Percentiles rank a stretch among this genome's conserved stretches.
These are phyloP conservation scores for Semicossyphus pulcher DNA, from an alignment of 2,113 vertebrate species.

Conservation along the genomic window DNA sequence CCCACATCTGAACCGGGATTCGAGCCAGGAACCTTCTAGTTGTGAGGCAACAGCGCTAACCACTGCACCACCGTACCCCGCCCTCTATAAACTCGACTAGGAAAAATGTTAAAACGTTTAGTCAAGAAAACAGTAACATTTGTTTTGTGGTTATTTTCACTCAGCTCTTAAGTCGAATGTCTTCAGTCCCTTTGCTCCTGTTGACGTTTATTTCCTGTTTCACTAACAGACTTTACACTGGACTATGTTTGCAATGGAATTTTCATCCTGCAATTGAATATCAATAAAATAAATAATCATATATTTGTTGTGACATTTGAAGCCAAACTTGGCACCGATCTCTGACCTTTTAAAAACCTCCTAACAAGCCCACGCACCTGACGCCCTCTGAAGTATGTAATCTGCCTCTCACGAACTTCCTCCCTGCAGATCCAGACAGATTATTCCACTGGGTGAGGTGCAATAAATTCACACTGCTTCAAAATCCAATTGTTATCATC, in stretches of 20 bases:
- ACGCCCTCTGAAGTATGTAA: constrained; percentile 41
- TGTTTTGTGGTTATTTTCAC: too few relatives aligned
- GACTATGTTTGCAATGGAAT: neutral
- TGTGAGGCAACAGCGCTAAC: too few relatives aligned
- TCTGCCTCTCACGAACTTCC: constrained; percentile 22
- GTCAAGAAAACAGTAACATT: too few relatives aligned
- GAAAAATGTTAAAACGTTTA: too few relatives aligned
- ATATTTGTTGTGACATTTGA: neutral
- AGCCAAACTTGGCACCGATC: constrained; percentile 5
- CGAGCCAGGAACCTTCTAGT: too few relatives aligned
- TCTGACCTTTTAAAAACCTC: neutral
- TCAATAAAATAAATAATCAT: neutral
- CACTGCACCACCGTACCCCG: too few relatives aligned
- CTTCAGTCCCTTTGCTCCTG: too few relatives aligned
- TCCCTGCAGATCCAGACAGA: constrained; percentile 32
- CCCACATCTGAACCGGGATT: too few relatives aligned
- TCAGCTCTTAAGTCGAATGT: too few relatives aligned
- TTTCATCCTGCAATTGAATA: neutral
- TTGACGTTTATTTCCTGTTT: too few relatives aligned
- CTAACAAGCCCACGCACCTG: constrained; percentile 28
- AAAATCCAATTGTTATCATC: neutral
- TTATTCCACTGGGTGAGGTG: constrained; percentile 39
- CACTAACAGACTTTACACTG: neutral
- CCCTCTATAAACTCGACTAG: too few relatives aligned
- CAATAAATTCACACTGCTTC: neutral